Conservation (phyloP, 2,888 invertebrate genomes). For the Chaetogeoica ovagalla region DNA sequence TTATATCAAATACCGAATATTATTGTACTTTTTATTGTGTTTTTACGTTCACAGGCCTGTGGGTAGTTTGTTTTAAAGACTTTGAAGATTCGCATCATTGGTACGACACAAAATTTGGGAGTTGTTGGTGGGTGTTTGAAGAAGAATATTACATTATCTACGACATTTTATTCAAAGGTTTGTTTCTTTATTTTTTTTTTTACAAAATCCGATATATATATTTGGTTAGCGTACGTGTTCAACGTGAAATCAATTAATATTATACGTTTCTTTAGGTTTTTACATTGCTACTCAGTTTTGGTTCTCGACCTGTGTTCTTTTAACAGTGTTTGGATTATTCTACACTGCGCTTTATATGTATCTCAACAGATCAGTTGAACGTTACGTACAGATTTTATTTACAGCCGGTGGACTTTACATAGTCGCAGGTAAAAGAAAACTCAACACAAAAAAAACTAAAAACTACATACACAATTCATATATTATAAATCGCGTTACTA, state of each 20-base stretch:
- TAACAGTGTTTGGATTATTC: constrained; percentile 69
- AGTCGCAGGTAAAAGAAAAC: constrained; percentile 64
- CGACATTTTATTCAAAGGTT: constrained; percentile 80
- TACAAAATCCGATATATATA: not conserved
- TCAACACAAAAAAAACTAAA: too few species aligned
- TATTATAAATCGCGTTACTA: constrained; percentile 6
- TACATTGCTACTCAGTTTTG: constrained; percentile 93
- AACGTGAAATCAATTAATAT: not conserved
- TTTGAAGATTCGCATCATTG: constrained; percentile 79
- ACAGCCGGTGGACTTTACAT: constrained; percentile 75
- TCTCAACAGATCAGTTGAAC: constrained; percentile 75
- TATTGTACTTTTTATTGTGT: too few species aligned
- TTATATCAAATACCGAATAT: too few species aligned
- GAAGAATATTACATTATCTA: constrained; percentile 95
- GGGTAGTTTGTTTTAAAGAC: constrained; percentile 90
- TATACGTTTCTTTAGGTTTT: constrained; percentile 66
- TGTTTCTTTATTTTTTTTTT: not conserved
- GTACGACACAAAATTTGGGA: constrained; percentile 80
- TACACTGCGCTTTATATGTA: constrained; percentile 74
- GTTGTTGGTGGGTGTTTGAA: constrained; percentile 97
- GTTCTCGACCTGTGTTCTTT: constrained; percentile 83
- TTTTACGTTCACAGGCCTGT: constrained; percentile 70
- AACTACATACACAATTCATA: too few species aligned
- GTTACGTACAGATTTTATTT: constrained; percentile 73
- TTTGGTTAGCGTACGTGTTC: not conserved